Conservation (phyloP, 2,888 invertebrate genomes). For the Lasioglossum pauxillum region DNA sequence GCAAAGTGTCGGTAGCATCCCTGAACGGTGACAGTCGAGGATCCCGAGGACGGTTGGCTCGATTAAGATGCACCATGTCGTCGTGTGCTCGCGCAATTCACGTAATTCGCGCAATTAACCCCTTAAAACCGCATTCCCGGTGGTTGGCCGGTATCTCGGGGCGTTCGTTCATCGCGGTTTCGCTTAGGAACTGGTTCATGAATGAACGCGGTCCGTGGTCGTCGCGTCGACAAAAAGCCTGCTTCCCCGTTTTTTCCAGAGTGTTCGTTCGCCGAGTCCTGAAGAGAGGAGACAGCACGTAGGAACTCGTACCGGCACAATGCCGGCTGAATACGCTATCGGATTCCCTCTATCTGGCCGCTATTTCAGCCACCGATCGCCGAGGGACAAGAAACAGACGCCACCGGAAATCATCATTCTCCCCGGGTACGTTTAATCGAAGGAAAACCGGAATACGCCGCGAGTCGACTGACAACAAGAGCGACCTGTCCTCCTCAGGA, state of each 20-base stretch:
- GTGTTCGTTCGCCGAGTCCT: neutral
- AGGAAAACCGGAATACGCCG: constrained; percentile 76
- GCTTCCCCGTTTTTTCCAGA: constrained; percentile 40
- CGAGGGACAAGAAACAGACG: constrained; percentile 75
- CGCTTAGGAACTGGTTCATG: constrained; percentile 77
- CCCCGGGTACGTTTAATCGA: constrained; percentile 73
- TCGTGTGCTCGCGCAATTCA: constrained; percentile 65
- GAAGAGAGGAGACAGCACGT: constrained; percentile 22
- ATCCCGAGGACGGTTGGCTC: constrained; percentile 30
- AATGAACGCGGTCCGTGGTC: constrained; percentile 74
- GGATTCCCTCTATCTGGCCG: constrained; percentile 71
- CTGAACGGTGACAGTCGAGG: constrained; percentile 6
- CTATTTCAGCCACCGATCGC: constrained; percentile 51
- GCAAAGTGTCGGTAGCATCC: neutral
- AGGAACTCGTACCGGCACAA: constrained; percentile 75
- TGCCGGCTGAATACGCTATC: constrained; percentile 75
- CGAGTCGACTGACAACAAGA: constrained; percentile 72
- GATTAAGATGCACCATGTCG: constrained; percentile 70
- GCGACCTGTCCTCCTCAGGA: constrained; percentile 46
- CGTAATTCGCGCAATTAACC: constrained; percentile 72
- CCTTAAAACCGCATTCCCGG: constrained; percentile 71
- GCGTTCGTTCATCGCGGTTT: constrained; percentile 70
- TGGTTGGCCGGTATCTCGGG: constrained; percentile 68
- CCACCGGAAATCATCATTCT: constrained; percentile 82
- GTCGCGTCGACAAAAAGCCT: constrained; percentile 53